These are phyloP conservation scores for Lacanobia wlatinum DNA, from an alignment of 2,888 invertebrate species.

Conservation along the genomic window DNA sequence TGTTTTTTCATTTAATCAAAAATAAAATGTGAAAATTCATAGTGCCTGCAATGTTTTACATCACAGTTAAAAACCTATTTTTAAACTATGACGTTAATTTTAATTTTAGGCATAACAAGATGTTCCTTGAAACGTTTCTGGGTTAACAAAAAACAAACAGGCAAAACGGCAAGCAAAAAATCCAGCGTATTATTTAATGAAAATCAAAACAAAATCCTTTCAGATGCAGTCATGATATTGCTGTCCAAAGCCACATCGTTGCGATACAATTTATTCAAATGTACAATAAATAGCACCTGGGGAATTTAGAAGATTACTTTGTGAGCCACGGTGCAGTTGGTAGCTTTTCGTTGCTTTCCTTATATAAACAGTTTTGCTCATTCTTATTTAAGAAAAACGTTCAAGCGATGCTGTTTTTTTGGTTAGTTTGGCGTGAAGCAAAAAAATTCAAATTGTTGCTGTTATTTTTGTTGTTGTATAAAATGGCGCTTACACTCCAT, in stretches of 20 bases:
- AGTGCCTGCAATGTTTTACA: no score
- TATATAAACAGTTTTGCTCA: neutral
- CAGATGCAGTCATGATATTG: conserved; percentile 24
- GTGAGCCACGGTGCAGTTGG: conserved; percentile 13
- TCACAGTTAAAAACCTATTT: no score
- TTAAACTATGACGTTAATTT: no score
- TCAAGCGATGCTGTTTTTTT: neutral
- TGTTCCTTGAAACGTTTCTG: no score
- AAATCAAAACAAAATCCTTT: neutral
- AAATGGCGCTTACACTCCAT: conserved; percentile 36
- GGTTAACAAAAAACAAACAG: neutral
- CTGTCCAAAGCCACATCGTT: conserved; percentile 15
- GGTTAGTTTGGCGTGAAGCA: neutral
- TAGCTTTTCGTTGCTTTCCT: neutral
- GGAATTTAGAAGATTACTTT: conserved; percentile 16
- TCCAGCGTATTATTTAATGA: neutral
- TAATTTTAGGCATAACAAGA: no score
- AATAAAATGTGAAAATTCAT: no score
- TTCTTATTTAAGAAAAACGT: conserved; percentile 5
- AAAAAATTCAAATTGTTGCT: neutral
- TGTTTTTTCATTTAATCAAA: no score
- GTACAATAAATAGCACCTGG: conserved; percentile 16
- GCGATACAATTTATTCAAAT: conserved; percentile 48
- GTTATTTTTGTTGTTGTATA: conserved; percentile 3
- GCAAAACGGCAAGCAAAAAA: neutral